Evolutionary conservation across 2,113 vertebrate genomes (phyloP), one percentile per base, ranked within the genome.

Genomic region (Sapayoa aenigma): DNA sequence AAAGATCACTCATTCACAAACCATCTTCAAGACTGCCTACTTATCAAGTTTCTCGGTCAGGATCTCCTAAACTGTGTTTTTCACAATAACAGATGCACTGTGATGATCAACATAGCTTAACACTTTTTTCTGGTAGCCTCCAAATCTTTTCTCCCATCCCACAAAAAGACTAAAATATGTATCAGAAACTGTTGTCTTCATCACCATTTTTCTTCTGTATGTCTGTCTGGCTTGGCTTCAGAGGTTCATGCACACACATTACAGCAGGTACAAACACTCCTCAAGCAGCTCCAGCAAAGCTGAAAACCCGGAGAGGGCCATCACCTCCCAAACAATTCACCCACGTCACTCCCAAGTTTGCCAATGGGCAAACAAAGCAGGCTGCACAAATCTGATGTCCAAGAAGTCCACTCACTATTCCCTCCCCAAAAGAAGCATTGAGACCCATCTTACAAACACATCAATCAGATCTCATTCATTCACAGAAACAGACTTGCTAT

Each of bases 171-270:
- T 13, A 35, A 78, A 67, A 39, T 6, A 58, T 2, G 1, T 4
- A 65, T 24, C 20, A 78, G 55, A 73, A 94, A 87, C 37, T 42
- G 15, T 37, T 14, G 0, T 50, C 24, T 53, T 78, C 39, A 63
- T 14, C 20, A 53, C 1, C 16, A 0, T n/a, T 75, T 59, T 73
- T 52, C 14, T 69, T 76, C 49, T 31, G 2, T 11, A 4, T 25
- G 16, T 59, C 13, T 39, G 9, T 39, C 31, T 35, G 13, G 16
- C 41, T 65, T 2, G 0, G n/a, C 3, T 46, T 13, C 60, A 44
- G 12, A 52, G 9, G 18, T 22, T 68, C 30, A 72, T 13, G 16
- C 7, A 37, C 9, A 50, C 8, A 16, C 15, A 25, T 39, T 28
- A 71, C 28, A 93, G 25, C 6, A 53, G 2, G 9, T 44, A 46